These are phyloP conservation scores for Campylomormyrus numenius DNA, from an alignment of 2,113 vertebrate genomes.

Conservation along the genomic window DNA sequence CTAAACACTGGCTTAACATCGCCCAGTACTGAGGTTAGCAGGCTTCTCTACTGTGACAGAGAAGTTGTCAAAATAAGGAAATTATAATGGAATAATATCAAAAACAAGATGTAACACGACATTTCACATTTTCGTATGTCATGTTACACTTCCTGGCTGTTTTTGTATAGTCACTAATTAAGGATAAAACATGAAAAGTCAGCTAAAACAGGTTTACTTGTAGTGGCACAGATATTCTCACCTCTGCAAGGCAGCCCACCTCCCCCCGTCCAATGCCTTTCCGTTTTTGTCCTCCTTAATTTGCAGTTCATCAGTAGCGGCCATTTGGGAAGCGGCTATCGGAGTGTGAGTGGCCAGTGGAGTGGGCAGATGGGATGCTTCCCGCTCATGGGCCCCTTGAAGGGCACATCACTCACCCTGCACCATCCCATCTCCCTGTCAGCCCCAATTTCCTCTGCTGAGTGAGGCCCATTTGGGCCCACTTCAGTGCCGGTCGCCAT, in stretches of 20 bases:
- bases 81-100: background rate
- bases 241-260: background rate
- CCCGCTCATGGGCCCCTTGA: background rate
- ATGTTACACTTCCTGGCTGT: background rate
- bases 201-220: background rate
- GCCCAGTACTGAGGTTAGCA: background rate
- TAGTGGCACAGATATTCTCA: background rate
- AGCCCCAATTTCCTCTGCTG: background rate
- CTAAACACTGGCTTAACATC: background rate
- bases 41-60: background rate
- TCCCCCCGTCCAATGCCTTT: background rate
- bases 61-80: background rate
- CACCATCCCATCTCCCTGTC: background rate
- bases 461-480: background rate
- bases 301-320: background rate
- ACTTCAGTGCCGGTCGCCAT: background rate
- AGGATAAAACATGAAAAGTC: background rate
- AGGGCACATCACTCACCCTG: constrained; percentile 13
- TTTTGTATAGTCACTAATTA: background rate
- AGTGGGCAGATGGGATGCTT: constrained; percentile 19
- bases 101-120: background rate
- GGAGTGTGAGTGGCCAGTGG: background rate
- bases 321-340: constrained; percentile 9
- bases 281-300: background rate
- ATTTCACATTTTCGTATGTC: background rate